Conservation (phyloP, 2,888 invertebrate species). For the Yponomeuta sedellus region DNA sequence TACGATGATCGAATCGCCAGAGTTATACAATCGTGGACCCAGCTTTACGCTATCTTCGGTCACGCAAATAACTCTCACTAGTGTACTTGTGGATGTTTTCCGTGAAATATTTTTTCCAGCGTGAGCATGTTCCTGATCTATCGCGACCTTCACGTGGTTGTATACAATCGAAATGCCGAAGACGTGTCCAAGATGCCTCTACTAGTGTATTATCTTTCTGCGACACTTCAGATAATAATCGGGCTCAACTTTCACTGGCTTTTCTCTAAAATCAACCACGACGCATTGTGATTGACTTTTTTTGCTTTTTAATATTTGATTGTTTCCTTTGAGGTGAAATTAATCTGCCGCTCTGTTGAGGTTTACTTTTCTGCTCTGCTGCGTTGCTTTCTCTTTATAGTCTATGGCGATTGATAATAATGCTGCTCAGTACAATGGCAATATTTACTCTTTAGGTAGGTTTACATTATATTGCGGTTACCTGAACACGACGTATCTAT, state of each 20-base stretch:
- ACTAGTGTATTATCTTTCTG: conserved; percentile 25
- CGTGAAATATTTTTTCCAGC: conserved; percentile 10
- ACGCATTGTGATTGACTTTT: conserved; percentile 44
- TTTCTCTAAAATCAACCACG: conserved; percentile 47
- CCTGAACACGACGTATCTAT: no score
- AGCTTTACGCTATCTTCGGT: background rate
- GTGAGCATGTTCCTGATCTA: conserved; percentile 26
- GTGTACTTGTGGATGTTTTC: background rate
- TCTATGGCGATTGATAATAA: conserved; percentile 24
- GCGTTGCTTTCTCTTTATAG: conserved; percentile 38
- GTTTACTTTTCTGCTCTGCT: conserved; percentile 25
- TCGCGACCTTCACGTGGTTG: conserved; percentile 41
- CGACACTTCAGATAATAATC: conserved; percentile 29
- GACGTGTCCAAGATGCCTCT: conserved; percentile 26
- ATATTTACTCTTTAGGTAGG: background rate
- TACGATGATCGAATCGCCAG: no score
- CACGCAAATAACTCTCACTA: conserved; percentile 6
- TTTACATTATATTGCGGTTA: no score
- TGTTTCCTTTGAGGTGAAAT: conserved; percentile 35
- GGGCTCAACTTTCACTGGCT: conserved; percentile 47
- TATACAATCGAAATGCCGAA: conserved; percentile 30
- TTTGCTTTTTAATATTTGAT: conserved; percentile 41
- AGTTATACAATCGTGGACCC: no score
- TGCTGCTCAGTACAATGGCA: conserved; percentile 14
- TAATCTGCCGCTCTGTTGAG: conserved; percentile 30